Percentiles rank a stretch among this genome's conserved stretches.
These are phyloP conservation scores for Scaptomyza cyrtandrae DNA, from an alignment of 2,888 invertebrate species.

Conservation along the genomic window DNA sequence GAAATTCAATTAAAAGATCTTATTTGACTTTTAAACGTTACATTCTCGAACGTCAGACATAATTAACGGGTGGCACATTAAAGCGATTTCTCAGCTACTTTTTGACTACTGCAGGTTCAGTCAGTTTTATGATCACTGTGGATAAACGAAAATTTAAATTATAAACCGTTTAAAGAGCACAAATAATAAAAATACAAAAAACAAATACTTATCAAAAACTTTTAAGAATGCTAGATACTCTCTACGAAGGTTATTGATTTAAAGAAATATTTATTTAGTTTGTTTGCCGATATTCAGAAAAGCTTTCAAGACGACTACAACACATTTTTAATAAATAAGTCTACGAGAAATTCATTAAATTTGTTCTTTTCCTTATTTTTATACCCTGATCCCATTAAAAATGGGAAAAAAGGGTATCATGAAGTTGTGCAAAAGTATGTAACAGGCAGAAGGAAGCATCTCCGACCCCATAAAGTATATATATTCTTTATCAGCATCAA, in stretches of 20 bases:
- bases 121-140: slow-evolving; percentile 43
- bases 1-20: slow-evolving; percentile 72
- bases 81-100: slow-evolving; percentile 44
- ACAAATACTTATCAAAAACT: neutral
- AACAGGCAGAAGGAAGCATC: no score
- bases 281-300: neutral
- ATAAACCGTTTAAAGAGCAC: slow-evolving; percentile 71
- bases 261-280: no score
- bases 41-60: slow-evolving; percentile 40
- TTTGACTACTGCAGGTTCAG: slow-evolving; percentile 57
- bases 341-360: no score
- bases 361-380: no score
- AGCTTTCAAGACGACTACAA: no score
- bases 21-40: slow-evolving; percentile 64
- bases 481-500: no score
- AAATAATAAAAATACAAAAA: slow-evolving; percentile 22
- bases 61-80: slow-evolving; percentile 52
- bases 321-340: no score
- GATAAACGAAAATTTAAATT: slow-evolving; percentile 75
- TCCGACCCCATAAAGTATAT: no score
- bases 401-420: no score
- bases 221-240: slow-evolving; percentile 1
- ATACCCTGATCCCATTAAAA: no score
- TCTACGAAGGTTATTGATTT: neutral
- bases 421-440: no score